These are phyloP conservation scores for Pseudoips prasinana DNA, from an alignment of 2,888 invertebrate species.

Conservation along the genomic window DNA sequence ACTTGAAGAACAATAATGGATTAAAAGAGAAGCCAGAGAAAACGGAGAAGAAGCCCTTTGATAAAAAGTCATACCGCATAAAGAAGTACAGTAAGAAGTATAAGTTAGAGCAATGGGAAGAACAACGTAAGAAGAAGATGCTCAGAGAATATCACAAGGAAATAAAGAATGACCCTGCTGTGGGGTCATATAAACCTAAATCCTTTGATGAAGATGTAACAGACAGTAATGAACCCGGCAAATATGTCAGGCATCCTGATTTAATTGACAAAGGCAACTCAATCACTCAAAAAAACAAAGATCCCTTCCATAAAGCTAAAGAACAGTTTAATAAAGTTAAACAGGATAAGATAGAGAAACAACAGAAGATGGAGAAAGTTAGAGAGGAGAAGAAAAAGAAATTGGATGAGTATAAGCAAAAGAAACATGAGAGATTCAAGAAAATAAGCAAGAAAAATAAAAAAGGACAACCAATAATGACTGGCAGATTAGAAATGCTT, in stretches of 20 bases:
- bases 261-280: slow-evolving; percentile 47
- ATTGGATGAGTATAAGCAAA: slow-evolving; percentile 85
- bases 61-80: slow-evolving; percentile 85
- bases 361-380: slow-evolving; percentile 67
- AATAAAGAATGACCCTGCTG: slow-evolving; percentile 66
- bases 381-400: slow-evolving; percentile 84
- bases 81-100: slow-evolving; percentile 87
- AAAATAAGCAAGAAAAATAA: slow-evolving; percentile 89
- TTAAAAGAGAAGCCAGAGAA: slow-evolving; percentile 22
- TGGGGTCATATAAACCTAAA: slow-evolving; percentile 70
- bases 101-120: slow-evolving; percentile 86
- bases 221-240: slow-evolving; percentile 52
- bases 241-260: slow-evolving; percentile 71
- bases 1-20: slow-evolving; percentile 52
- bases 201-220: slow-evolving; percentile 73
- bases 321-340: slow-evolving; percentile 77
- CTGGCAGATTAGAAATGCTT: slow-evolving; percentile 88
- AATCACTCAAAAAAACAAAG: slow-evolving; percentile 44
- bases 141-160: slow-evolving; percentile 82
- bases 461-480: slow-evolving; percentile 94
- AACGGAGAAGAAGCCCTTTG: slow-evolving; percentile 81
- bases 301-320: slow-evolving; percentile 78
- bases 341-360: slow-evolving; percentile 77
- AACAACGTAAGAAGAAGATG: slow-evolving; percentile 82
- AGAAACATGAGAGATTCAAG: slow-evolving; percentile 86